Evolutionary conservation across 2,888 invertebrate species (phyloP).

Genomic region (Emmelina monodactyla): DNA sequence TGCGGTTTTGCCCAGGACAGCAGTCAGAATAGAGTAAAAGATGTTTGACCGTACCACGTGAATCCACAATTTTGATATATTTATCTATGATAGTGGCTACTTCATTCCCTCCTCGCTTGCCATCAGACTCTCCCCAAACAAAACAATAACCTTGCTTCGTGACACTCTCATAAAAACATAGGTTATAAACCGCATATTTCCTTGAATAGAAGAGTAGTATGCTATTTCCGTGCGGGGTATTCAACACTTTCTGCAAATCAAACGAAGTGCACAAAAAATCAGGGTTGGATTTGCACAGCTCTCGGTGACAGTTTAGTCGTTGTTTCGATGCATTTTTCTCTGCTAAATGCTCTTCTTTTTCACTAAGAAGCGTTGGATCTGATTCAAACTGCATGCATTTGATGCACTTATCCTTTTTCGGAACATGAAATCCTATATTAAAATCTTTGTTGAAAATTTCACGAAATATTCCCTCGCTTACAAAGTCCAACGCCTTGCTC

Average conservation of each 20-base stretch:
- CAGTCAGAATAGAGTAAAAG: slow-evolving; percentile 13
- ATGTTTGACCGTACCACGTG: slow-evolving; percentile 10
- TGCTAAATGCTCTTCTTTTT: slow-evolving; percentile 5
- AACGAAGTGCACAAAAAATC: slow-evolving; percentile 10
- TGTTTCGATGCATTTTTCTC: slow-evolving; percentile 7
- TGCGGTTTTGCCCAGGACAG: slow-evolving; percentile 14
- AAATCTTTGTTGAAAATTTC: slow-evolving; percentile 15
- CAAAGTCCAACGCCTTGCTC: slow-evolving; percentile 9
- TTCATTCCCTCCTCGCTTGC: slow-evolving; percentile 18
- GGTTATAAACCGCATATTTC: slow-evolving; percentile 16
- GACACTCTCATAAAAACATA: slow-evolving; percentile 15
- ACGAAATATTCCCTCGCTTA: slow-evolving; percentile 16
- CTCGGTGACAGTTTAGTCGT: slow-evolving; percentile 8
- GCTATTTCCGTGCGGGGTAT: slow-evolving; percentile 17
- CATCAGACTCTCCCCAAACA: slow-evolving; percentile 16
- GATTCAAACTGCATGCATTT: slow-evolving; percentile 11
- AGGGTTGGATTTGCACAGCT: slow-evolving; percentile 11
- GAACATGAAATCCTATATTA: slow-evolving; percentile 17
- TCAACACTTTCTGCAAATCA: slow-evolving; percentile 17
- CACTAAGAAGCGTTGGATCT: neutral
- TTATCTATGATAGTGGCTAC: slow-evolving; percentile 12
- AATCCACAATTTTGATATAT: slow-evolving; percentile 14
- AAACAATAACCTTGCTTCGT: slow-evolving; percentile 15
- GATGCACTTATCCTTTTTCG: slow-evolving; percentile 18
- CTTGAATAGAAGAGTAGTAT: slow-evolving; percentile 17